A percentile compares a stretch with the other conserved stretches of the same genome.
Evolutionary conservation across 2,888 invertebrate species (phyloP).

Genomic region (Eudemis profundana): DNA sequence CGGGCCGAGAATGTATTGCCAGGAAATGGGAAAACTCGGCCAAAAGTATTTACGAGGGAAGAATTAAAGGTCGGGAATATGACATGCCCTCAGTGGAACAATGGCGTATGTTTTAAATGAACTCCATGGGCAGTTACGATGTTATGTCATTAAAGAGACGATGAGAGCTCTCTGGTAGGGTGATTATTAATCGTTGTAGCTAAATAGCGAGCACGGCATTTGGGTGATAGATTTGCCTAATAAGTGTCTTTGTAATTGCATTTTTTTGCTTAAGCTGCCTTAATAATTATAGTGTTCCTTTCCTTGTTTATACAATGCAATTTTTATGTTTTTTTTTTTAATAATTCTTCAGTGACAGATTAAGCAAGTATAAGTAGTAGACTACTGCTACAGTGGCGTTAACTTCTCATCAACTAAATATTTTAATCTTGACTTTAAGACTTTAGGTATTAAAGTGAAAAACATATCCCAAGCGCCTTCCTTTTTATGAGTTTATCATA

Average conservation of each 20-base stretch:
- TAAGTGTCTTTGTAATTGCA: not conserved
- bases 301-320: too few species aligned
- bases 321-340: too few species aligned
- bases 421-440: too few species aligned
- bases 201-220: constrained; percentile 15
- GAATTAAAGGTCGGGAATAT: constrained; percentile 37
- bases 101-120: constrained; percentile 6
- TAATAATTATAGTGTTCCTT: too few species aligned
- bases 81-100: constrained; percentile 2
- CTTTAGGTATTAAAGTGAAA: too few species aligned
- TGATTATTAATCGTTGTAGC: constrained; percentile 2
- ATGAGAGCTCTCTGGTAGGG: not conserved
- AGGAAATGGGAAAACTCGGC: constrained; percentile 42
- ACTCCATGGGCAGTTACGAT: not conserved
- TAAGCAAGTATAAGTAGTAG: too few species aligned
- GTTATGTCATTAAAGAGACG: not conserved
- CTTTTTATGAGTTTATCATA: too few species aligned
- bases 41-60: constrained; percentile 39
- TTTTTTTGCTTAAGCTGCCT: not conserved
- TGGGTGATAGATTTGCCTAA: not conserved
- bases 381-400: too few species aligned
- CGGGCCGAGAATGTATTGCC: constrained; percentile 35
- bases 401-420: too few species aligned
- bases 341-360: too few species aligned
- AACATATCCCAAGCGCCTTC: too few species aligned